Evolutionary conservation across 2,888 invertebrate genomes (phyloP).

Genomic region (Protula sp.): DNA sequence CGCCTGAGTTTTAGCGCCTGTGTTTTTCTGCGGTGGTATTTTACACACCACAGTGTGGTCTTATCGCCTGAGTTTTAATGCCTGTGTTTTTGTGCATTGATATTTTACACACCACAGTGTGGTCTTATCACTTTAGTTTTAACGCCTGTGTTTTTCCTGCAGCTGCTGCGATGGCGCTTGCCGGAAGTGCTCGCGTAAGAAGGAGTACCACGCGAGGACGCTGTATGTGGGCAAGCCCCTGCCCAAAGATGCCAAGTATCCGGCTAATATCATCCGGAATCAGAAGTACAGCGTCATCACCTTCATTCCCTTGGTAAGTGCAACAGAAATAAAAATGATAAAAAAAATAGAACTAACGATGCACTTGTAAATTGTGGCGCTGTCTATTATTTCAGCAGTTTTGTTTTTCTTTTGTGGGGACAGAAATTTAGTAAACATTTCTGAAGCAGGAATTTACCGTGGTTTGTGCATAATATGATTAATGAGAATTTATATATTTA

Average conservation of each 20-base stretch:
- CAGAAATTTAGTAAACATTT: too few relatives aligned
- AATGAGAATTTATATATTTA: too few relatives aligned
- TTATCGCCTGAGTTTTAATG: background rate
- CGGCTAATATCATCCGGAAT: constrained; percentile 93
- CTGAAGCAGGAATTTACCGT: too few relatives aligned
- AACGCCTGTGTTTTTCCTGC: constrained; percentile 49
- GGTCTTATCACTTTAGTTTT: background rate
- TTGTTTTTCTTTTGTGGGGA: too few relatives aligned
- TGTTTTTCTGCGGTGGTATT: background rate
- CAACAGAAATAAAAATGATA: background rate
- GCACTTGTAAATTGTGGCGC: too few relatives aligned
- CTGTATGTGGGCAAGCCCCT: constrained; percentile 55
- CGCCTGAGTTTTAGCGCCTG: background rate
- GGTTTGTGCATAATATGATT: too few relatives aligned
- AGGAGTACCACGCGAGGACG: constrained; percentile 47
- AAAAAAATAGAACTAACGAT: too few relatives aligned
- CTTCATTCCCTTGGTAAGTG: constrained; percentile 59
- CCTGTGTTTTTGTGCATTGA: background rate
- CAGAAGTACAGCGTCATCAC: constrained; percentile 84
- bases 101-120: background rate
- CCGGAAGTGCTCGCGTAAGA: constrained; percentile 38
- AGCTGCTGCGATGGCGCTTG: constrained; percentile 66
- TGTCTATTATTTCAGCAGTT: too few relatives aligned
- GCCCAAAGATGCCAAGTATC: constrained; percentile 70
- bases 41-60: background rate